A percentile compares a stretch with the other conserved stretches of the same genome.
Conservation (phyloP, 2,113 vertebrate genomes). For the Psilopsiagon aurifrons region DNA sequence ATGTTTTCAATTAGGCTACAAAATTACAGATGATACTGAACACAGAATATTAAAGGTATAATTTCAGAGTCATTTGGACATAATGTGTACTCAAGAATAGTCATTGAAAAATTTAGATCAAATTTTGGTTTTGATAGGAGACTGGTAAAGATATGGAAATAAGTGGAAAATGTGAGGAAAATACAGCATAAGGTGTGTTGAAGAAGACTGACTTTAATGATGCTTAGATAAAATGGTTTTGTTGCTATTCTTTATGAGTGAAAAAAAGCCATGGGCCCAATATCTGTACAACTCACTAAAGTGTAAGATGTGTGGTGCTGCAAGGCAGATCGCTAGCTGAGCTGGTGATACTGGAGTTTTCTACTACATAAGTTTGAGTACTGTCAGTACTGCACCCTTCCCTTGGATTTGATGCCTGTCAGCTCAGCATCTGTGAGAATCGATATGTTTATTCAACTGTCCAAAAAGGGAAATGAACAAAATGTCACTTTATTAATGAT, state of each 20-base stretch:
- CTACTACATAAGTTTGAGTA: neutral
- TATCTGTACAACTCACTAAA: neutral
- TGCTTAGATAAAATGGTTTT: neutral
- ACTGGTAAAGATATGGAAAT: neutral
- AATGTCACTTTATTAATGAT: neutral
- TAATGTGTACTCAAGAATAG: neutral
- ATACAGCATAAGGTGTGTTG: neutral
- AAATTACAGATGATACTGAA: neutral
- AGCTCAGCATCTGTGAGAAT: neutral
- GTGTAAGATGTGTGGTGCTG: rapidly evolving
- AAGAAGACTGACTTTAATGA: neutral
- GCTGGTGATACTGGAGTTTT: neutral
- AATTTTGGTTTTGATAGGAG: neutral
- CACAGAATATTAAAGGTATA: neutral
- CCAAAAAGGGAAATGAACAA: neutral
- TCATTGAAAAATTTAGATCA: neutral
- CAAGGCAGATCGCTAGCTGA: neutral
- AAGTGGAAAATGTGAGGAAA: neutral
- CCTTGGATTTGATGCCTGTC: neutral
- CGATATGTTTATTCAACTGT: neutral
- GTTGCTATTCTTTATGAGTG: neutral
- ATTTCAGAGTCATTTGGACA: neutral
- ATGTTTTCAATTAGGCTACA: neutral
- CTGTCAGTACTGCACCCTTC: neutral
- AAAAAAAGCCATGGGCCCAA: neutral